Evolutionary conservation across 2,888 invertebrate species (phyloP).

Genomic region (Erebia aethiops): DNA sequence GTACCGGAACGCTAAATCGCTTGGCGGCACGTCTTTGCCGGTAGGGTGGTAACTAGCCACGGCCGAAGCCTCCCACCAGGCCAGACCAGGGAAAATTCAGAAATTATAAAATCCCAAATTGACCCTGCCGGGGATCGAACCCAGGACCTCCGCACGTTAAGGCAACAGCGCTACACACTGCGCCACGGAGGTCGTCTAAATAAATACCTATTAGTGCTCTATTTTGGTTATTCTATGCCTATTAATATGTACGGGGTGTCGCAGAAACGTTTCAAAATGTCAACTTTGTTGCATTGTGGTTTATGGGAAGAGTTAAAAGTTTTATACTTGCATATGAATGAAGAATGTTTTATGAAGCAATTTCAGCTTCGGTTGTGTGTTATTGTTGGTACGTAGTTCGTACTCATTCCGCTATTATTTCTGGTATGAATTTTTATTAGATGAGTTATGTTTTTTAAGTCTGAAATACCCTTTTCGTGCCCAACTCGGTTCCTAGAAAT

Average conservation of each 20-base stretch:
- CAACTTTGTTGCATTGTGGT: slow-evolving; percentile 27
- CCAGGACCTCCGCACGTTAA: no score
- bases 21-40: no score
- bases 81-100: no score
- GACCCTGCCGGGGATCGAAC: no score
- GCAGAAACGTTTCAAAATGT: slow-evolving; percentile 17
- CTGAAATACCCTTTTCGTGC: background rate
- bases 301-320: slow-evolving; percentile 29
- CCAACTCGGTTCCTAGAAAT: no score
- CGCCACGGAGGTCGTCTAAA: no score
- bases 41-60: no score
- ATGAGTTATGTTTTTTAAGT: background rate
- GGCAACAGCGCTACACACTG: no score
- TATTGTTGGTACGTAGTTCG: slow-evolving; percentile 15
- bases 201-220: background rate
- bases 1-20: no score
- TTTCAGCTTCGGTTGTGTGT: slow-evolving; percentile 20
- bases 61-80: no score
- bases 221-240: slow-evolving; percentile 35
- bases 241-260: slow-evolving; percentile 17
- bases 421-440: slow-evolving; percentile 6
- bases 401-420: slow-evolving; percentile 20
- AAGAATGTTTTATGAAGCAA: slow-evolving; percentile 32
- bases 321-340: slow-evolving; percentile 29
- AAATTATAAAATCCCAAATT: no score